Evolutionary conservation across 2,113 vertebrate species (phyloP).

Genomic region (Equus przewalskii): DNA sequence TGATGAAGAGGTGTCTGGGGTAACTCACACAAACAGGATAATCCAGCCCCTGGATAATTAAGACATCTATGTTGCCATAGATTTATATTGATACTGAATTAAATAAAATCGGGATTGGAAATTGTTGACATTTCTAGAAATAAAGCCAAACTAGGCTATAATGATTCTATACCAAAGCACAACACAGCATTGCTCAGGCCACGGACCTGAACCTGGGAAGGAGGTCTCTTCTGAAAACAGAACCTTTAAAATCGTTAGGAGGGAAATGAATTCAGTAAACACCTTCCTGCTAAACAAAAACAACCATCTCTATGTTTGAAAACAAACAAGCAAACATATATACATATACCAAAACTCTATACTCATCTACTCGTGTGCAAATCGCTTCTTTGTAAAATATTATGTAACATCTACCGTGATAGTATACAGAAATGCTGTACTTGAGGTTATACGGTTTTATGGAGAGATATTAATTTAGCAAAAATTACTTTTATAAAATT

Average conservation of each 20-base stretch:
- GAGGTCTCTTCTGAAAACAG: neutral
- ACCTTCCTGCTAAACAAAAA: slow-evolving; percentile 43
- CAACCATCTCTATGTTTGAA: neutral
- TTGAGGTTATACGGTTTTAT: slow-evolving; percentile 75
- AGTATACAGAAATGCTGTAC: slow-evolving; percentile 67
- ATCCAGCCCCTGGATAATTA: neutral
- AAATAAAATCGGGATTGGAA: neutral
- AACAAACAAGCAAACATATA: neutral
- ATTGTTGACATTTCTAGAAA: neutral
- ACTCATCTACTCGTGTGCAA: neutral
- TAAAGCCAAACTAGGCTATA: neutral
- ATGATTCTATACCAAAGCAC: slow-evolving; percentile 78
- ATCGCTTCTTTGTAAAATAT: slow-evolving; percentile 75
- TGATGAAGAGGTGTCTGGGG: neutral
- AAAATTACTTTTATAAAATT: slow-evolving; percentile 75
- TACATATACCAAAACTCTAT: neutral
- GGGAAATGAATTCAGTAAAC: neutral
- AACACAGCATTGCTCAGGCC: slow-evolving; percentile 10
- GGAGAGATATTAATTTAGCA: slow-evolving; percentile 60
- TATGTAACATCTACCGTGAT: slow-evolving; percentile 61
- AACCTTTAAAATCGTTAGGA: neutral
- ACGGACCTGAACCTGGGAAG: neutral
- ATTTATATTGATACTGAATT: neutral
- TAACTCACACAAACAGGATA: neutral
- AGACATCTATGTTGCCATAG: neutral